Evolutionary conservation across 2,113 vertebrate species (phyloP).

Genomic region (Limnothrissa miodon): DNA sequence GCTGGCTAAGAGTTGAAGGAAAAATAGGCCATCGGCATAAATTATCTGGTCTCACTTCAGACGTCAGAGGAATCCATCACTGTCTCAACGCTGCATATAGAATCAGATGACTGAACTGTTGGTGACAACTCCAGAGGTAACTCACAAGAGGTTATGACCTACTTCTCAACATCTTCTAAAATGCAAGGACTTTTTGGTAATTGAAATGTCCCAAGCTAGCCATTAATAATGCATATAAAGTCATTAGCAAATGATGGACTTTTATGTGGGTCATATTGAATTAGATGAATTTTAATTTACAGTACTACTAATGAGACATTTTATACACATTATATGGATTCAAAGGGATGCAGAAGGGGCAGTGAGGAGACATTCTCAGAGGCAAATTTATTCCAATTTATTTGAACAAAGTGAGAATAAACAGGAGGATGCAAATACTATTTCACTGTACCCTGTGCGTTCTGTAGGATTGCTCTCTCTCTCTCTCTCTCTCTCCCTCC

Average conservation of each 20-base stretch:
- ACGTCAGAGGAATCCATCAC: background rate
- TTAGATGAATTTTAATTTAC: slow-evolving; percentile 17
- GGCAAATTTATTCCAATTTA: slow-evolving; percentile 29
- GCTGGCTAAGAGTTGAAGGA: background rate
- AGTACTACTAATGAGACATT: background rate
- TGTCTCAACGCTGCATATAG: background rate
- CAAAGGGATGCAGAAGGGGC: background rate
- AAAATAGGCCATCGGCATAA: background rate
- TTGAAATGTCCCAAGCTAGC: background rate
- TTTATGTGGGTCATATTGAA: slow-evolving; percentile 27
- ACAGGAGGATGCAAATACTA: slow-evolving; percentile 15
- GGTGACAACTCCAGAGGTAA: background rate
- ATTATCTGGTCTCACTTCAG: background rate
- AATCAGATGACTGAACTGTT: background rate
- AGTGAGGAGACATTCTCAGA: background rate
- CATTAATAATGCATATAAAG: slow-evolving; percentile 12
- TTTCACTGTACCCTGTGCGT: background rate
- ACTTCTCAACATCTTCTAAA: background rate
- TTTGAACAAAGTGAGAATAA: slow-evolving; percentile 22
- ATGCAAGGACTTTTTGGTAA: slow-evolving; percentile 1
- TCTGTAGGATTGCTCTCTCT: slow-evolving; percentile 11
- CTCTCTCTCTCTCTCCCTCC: background rate
- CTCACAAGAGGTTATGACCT: background rate
- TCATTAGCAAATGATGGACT: slow-evolving; percentile 18
- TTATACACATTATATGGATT: background rate